A percentile compares a stretch with the other conserved stretches of the same genome.
Evolutionary conservation across 2,888 invertebrate species (phyloP).

Genomic region (Aleiodes testaceus): DNA sequence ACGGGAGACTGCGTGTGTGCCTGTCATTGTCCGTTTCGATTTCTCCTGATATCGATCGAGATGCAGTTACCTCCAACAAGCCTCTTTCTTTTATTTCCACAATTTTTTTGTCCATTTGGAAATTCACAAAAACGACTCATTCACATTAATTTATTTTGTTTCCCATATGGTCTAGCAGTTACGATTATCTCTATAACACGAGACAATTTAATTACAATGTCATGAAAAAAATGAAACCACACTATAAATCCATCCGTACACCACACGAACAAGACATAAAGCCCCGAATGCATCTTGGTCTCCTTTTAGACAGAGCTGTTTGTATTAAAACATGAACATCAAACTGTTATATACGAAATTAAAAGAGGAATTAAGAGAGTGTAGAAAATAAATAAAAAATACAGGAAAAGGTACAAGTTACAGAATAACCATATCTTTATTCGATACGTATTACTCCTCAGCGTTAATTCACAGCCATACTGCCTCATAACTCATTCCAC

Average conservation of each 20-base stretch:
- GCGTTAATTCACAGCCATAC: constrained; percentile 67
- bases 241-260: constrained; percentile 39
- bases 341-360: constrained; percentile 7
- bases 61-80: constrained; percentile 22
- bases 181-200: constrained; percentile 3
- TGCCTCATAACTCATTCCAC: constrained; percentile 65
- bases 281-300: constrained; percentile 43
- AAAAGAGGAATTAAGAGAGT: neutral
- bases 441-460: constrained; percentile 52
- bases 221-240: constrained; percentile 22
- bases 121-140: too few species aligned
- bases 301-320: neutral
- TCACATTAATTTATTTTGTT: too few species aligned
- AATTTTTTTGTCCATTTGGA: too few species aligned
- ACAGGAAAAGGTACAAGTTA: neutral
- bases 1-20: constrained; percentile 40
- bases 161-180: too few species aligned
- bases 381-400: neutral
- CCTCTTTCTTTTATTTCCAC: neutral
- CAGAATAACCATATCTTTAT: constrained; percentile 31
- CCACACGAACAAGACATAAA: constrained; percentile 48
- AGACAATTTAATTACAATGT: constrained; percentile 46
- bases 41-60: constrained; percentile 24
- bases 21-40: constrained; percentile 39
- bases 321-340: constrained; percentile 28